Evolutionary conservation across 2,888 invertebrate genomes (phyloP), one percentile per base, ranked within the genome.

Genomic region (Sarcophaga rosellei): DNA sequence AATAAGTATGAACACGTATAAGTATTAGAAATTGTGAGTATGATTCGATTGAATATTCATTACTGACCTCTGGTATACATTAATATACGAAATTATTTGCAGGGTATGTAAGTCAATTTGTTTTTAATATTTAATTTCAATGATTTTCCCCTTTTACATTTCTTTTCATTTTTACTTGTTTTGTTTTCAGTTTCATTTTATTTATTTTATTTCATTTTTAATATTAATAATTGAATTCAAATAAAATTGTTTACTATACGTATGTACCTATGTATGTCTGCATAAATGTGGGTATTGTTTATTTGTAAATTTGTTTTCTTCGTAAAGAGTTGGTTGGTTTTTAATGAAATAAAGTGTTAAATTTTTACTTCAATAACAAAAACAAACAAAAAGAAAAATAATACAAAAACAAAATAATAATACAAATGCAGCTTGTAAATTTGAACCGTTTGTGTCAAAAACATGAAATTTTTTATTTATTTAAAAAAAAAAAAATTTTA

Each of bases 211-310:
- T 81, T 77, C 17, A 23, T 35, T 66, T 76, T 53, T 61, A 82
- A 82, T 82, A 77, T 72, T 66, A 65, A 82, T 72, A 72, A 65
- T 72, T 77, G 44, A 72, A 82, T 61, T 65, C 72, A 77, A 72
- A 82, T 69, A 76, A 79, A 35, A 10, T 35, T 35, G 35, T 35
- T 35, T 35, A 35, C 35, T 35, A 35, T 35, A 10, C 35, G 35
- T 35, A 35, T 8, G 35, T 35, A 25, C 5, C 6, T 25, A 25
- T 25, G 25, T 35, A 6, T 35, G 6, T 35, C 35, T 35, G 8
- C 3, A 35, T 47, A 61, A 25, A 80, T 59, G 6, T 47, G 35
- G 2, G 8, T 35, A 35, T 35, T 35, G 35, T 35, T 35, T 35
- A 35, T 57, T 47, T 78, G 44, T 66, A 45, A 45, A 35, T 35